Evolutionary conservation across 2,113 vertebrate genomes (phyloP).

Genomic region (Phalacrocorax brasilianus): DNA sequence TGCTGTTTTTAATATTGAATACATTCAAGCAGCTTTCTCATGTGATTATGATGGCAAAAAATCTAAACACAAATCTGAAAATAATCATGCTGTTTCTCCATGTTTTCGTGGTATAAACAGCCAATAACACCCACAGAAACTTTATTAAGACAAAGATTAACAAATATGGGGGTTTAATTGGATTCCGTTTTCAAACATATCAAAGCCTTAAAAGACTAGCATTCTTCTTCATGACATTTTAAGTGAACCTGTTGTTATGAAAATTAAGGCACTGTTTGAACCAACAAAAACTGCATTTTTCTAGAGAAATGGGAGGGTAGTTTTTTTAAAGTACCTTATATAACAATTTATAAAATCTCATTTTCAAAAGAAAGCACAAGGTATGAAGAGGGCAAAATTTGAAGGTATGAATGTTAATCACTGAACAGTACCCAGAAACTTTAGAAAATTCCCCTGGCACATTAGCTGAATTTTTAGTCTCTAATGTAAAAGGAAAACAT

Average conservation of each 20-base stretch:
- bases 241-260: not conserved
- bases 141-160: conserved; percentile 16
- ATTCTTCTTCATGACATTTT: not conserved
- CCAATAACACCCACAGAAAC: not conserved
- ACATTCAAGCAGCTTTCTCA: not conserved
- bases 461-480: not conserved
- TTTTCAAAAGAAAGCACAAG: not conserved
- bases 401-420: not conserved
- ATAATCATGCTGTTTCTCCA: not conserved
- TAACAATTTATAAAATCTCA: not conserved
- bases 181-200: not conserved
- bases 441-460: not conserved
- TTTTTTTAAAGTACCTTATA: not conserved
- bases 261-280: not conserved
- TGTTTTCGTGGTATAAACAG: not conserved
- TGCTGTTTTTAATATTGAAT: conserved; percentile 5
- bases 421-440: not conserved
- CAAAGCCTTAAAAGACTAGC: not conserved
- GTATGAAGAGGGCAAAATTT: not conserved
- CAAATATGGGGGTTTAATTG: not conserved
- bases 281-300: not conserved
- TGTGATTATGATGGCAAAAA: not conserved
- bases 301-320: not conserved
- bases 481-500: not conserved
- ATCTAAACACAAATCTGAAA: conserved; percentile 20